phyloP scores from a whole-genome alignment of 2,797 vertebrate species.

The Protosalanx chinensis region DNA sequence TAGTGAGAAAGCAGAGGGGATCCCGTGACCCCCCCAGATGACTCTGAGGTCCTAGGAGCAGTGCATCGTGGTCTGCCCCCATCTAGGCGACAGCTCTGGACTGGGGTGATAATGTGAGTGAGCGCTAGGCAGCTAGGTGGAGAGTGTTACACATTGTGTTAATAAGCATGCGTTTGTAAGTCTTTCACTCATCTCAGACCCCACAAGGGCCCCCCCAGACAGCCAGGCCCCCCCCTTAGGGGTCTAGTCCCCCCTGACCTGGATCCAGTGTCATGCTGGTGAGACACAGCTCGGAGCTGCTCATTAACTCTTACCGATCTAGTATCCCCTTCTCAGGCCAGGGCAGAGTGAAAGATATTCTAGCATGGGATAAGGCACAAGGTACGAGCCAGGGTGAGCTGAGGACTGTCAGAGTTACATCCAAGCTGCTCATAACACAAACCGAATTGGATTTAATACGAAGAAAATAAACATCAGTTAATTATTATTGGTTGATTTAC shows the following conservation, averaged over 20 bases:
- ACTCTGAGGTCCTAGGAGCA: neutral
- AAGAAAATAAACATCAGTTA: neutral
- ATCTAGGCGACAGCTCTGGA: neutral
- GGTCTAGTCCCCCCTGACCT: neutral
- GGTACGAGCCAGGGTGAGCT: constrained; percentile 66
- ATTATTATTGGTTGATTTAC: neutral
- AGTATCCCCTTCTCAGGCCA: constrained; percentile 96
- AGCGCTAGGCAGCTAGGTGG: constrained; percentile 31
- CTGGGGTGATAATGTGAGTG: constrained; percentile 26
- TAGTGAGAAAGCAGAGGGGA: constrained; percentile 63
- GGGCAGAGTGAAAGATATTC: constrained; percentile 98
- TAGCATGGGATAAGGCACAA: constrained; percentile 84
- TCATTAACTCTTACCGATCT: constrained; percentile 88
- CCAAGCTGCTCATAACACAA: neutral
- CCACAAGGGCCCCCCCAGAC: neutral
- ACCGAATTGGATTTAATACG: neutral
- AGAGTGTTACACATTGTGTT: constrained; percentile 10
- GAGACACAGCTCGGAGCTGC: constrained; percentile 47
- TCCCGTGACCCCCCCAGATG: neutral
- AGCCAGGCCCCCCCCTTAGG: neutral
- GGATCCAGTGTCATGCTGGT: constrained; percentile 70
- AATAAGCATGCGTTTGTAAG: constrained; percentile 60
- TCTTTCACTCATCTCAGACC: constrained; percentile 9
- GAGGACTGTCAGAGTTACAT: constrained; percentile 55
- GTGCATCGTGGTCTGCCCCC: neutral